A percentile compares a stretch with the other conserved stretches of the same genome.
Evolutionary conservation across 2,797 vertebrate species (phyloP).

Genomic region (Columba guinea): DNA sequence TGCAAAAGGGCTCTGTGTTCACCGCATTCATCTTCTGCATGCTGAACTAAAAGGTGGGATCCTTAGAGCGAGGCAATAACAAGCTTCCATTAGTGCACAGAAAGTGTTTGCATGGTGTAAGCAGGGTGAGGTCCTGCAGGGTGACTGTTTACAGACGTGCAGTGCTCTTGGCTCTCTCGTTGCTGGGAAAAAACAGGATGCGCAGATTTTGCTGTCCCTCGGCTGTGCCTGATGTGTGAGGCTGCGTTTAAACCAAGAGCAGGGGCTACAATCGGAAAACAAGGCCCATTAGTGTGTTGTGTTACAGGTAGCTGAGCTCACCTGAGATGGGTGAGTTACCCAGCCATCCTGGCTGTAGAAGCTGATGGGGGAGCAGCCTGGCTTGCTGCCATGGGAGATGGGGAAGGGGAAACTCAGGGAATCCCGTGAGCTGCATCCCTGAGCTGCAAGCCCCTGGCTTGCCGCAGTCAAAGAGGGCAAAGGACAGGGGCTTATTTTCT

Average conservation of each 20-base stretch:
- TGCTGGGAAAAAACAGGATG: neutral
- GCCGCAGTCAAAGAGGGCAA: neutral
- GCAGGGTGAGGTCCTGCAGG: neutral
- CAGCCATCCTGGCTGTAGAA: neutral
- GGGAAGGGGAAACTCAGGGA: neutral
- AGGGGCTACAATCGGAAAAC: neutral
- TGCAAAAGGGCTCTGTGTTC: neutral
- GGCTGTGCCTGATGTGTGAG: neutral
- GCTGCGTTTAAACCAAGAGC: neutral
- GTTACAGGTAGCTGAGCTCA: neutral
- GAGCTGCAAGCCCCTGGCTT: neutral
- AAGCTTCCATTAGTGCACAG: neutral
- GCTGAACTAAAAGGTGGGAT: neutral
- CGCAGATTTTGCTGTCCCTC: neutral
- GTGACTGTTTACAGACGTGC: neutral
- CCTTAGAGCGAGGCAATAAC: accelerated
- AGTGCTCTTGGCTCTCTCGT: neutral
- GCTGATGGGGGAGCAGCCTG: accelerated
- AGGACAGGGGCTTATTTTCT: neutral
- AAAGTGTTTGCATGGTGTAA: neutral
- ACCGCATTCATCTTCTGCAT: neutral
- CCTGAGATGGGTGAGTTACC: neutral
- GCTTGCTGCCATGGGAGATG: accelerated
- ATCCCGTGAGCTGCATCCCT: too few species aligned
- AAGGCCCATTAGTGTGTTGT: neutral